phyloP scores from a whole-genome alignment of 2,888 invertebrate genomes.

The Oligia fasciuncula region DNA sequence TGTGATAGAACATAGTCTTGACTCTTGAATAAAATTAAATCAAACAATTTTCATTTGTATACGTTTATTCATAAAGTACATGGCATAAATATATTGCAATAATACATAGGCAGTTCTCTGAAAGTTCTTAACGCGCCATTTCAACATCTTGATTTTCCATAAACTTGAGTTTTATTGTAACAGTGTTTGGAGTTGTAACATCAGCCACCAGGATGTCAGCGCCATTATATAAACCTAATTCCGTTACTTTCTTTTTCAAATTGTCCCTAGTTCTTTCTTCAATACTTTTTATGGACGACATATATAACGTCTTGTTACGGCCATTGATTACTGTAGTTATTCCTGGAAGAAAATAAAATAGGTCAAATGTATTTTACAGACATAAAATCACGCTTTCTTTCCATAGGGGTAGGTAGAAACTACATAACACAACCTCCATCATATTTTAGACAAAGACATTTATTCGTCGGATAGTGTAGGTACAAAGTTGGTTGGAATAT shows the following conservation, averaged over 20 bases:
- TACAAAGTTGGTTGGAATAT: too few species aligned
- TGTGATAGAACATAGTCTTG: background rate
- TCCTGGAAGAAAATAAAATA: slow-evolving; percentile 80
- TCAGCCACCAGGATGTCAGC: slow-evolving; percentile 97
- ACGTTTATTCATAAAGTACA: slow-evolving; percentile 35
- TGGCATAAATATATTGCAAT: slow-evolving; percentile 15
- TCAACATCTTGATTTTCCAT: slow-evolving; percentile 88
- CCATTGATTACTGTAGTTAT: slow-evolving; percentile 95
- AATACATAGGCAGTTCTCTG: background rate
- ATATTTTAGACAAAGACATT: too few species aligned
- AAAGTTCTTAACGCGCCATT: slow-evolving; percentile 74
- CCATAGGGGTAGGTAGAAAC: background rate
- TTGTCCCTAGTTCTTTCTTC: slow-evolving; percentile 97
- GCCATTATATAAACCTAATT: slow-evolving; percentile 95
- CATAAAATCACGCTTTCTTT: background rate
- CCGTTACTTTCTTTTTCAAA: slow-evolving; percentile 95
- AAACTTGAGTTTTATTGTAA: slow-evolving; percentile 94
- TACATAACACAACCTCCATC: background rate
- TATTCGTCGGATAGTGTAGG: too few species aligned
- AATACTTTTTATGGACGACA: slow-evolving; percentile 97
- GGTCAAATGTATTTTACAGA: background rate
- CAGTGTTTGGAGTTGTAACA: slow-evolving; percentile 95
- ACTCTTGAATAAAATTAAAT: background rate
- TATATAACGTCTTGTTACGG: slow-evolving; percentile 97
- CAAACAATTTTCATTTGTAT: slow-evolving; percentile 1